These are phyloP conservation scores for Lipotes vexillifer DNA, from an alignment of 2,113 vertebrate genomes.

Conservation along the genomic window DNA sequence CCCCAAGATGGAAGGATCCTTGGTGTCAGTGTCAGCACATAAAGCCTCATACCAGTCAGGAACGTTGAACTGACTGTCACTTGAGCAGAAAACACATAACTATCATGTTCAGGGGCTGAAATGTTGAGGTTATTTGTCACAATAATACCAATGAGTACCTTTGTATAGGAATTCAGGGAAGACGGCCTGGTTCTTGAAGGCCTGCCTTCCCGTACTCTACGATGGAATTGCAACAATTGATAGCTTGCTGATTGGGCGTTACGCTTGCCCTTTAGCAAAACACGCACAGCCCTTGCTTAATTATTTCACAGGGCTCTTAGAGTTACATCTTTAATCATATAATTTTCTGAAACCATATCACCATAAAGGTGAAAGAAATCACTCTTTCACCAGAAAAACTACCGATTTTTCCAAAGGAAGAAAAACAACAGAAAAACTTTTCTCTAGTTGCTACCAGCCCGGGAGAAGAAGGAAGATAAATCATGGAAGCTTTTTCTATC, in stretches of 20 bases:
- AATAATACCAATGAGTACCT: background rate
- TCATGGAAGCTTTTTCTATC: background rate
- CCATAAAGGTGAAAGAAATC: background rate
- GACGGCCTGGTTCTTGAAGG: background rate
- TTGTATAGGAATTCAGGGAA: background rate
- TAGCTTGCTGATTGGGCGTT: background rate
- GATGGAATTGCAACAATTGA: background rate
- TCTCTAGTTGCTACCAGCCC: background rate
- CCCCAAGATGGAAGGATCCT: background rate
- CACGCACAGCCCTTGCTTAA: background rate
- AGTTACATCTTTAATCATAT: background rate
- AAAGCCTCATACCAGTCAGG: background rate
- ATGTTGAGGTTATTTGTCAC: background rate
- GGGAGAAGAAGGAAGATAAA: background rate
- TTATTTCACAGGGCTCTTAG: background rate
- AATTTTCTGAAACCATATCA: background rate
- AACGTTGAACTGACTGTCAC: background rate
- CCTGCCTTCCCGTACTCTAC: background rate
- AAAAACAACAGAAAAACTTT: background rate
- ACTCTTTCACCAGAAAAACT: background rate
- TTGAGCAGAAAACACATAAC: background rate
- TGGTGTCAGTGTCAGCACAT: background rate
- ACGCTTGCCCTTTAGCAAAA: background rate
- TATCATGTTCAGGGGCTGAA: background rate
- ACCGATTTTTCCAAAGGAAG: background rate